Conservation (phyloP, 2,888 invertebrate genomes). For the Ichneumon xanthorius region DNA sequence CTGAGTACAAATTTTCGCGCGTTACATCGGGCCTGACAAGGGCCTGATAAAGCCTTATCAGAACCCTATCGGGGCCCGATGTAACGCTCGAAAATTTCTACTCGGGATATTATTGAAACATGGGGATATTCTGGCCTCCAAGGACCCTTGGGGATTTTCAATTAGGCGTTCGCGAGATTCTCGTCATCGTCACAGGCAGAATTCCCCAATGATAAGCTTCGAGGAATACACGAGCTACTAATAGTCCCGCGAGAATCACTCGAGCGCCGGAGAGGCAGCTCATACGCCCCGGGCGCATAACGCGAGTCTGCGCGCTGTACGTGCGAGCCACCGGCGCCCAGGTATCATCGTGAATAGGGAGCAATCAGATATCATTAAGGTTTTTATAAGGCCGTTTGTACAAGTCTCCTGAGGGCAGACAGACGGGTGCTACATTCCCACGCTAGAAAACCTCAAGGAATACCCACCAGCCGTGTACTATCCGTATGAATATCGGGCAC, state of each 20-base stretch:
- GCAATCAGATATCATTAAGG: slow-evolving; percentile 84
- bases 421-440: slow-evolving; percentile 71
- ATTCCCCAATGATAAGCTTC: slow-evolving; percentile 16
- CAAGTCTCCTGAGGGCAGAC: slow-evolving; percentile 70
- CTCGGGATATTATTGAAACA: neutral
- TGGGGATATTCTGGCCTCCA: neutral
- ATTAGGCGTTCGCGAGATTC: neutral
- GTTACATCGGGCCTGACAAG: too few species aligned
- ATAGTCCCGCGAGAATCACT: slow-evolving; percentile 55
- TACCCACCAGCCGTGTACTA: slow-evolving; percentile 45
- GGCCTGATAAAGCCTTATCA: too few species aligned
- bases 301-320: slow-evolving; percentile 40
- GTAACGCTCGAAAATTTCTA: too few species aligned
- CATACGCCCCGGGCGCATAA: slow-evolving; percentile 57
- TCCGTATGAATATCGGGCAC: slow-evolving; percentile 25
- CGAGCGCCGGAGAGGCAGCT: slow-evolving; percentile 37
- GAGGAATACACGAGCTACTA: slow-evolving; percentile 48
- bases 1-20: too few species aligned
- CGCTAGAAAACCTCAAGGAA: slow-evolving; percentile 67
- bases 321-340: slow-evolving; percentile 65
- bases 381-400: slow-evolving; percentile 76
- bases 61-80: too few species aligned
- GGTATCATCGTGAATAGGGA: slow-evolving; percentile 82
- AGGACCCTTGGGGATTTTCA: neutral
- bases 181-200: neutral